Conservation (phyloP, 2,888 invertebrate species). For the Alcis repandata region DNA sequence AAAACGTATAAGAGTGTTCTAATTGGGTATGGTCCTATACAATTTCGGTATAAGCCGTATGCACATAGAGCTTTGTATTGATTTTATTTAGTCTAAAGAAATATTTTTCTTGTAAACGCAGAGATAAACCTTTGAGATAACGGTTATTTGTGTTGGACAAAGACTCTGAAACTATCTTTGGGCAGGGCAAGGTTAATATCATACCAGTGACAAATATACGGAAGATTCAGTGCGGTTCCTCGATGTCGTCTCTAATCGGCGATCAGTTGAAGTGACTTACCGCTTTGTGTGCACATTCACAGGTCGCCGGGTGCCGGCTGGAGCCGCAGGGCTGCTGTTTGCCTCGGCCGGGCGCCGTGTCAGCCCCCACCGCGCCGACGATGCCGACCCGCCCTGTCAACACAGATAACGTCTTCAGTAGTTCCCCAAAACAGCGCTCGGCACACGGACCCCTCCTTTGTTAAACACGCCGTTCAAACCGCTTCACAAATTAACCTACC, state of each 20-base stretch:
- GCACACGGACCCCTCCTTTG: conserved; percentile 47
- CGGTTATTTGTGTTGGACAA: neutral
- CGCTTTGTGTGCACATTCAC: conserved; percentile 50
- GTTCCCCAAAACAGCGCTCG: conserved; percentile 45
- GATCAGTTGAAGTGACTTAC: conserved; percentile 49
- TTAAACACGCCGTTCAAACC: conserved; percentile 47
- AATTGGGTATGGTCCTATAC: conserved; percentile 34
- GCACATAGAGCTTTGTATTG: neutral
- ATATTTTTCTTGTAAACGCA: neutral
- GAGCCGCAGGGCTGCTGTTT: conserved; percentile 48
- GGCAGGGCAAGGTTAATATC: neutral
- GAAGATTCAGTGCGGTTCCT: neutral
- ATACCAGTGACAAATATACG: neutral
- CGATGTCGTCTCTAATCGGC: conserved; percentile 23
- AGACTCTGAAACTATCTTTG: no score
- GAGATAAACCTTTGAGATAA: neutral
- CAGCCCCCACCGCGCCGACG: conserved; percentile 36
- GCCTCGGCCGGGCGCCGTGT: conserved; percentile 40
- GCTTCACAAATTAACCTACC: conserved; percentile 42
- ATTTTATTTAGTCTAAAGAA: neutral
- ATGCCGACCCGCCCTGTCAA: conserved; percentile 47
- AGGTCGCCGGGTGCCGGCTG: conserved; percentile 41
- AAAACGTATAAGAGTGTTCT: conserved; percentile 37
- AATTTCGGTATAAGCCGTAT: conserved; percentile 9
- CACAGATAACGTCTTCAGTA: conserved; percentile 49